Conservation (phyloP, 2,113 vertebrate species). For the Naja naja region DNA sequence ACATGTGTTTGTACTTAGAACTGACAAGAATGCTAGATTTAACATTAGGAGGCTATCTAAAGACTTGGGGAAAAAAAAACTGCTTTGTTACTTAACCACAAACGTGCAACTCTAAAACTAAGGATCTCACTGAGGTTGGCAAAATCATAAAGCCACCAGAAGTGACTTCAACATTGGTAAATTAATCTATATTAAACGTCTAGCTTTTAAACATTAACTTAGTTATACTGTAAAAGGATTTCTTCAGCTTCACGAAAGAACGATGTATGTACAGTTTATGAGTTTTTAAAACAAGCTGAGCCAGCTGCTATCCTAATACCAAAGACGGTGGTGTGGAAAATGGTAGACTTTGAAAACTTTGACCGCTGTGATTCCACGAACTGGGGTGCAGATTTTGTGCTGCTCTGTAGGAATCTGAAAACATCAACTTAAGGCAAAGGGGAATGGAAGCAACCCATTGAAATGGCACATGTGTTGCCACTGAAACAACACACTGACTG, state of each 20-base stretch:
- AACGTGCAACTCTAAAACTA: not conserved
- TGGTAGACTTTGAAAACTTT: not conserved
- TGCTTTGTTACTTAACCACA: not conserved
- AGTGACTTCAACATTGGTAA: not conserved
- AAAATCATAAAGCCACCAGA: not conserved
- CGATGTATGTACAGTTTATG: not conserved
- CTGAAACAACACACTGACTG: not conserved
- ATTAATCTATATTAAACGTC: not conserved
- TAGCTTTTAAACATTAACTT: not conserved
- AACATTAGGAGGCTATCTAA: not conserved
- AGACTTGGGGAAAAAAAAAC: not conserved
- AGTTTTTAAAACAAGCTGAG: not conserved
- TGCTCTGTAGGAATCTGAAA: not conserved
- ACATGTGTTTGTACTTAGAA: not conserved
- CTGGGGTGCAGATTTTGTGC: not conserved
- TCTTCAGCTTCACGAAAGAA: not conserved
- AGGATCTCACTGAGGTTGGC: not conserved
- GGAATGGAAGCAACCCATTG: not conserved
- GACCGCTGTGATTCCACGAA: not conserved
- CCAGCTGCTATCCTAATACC: not conserved
- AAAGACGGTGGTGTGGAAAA: not conserved
- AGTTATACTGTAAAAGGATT: not conserved
- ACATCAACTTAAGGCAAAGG: not conserved
- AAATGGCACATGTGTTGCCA: too few relatives aligned
- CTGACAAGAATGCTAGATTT: conserved; percentile 10